phyloP scores from a whole-genome alignment of 2,888 invertebrate genomes.

The Heliconius aoede region DNA sequence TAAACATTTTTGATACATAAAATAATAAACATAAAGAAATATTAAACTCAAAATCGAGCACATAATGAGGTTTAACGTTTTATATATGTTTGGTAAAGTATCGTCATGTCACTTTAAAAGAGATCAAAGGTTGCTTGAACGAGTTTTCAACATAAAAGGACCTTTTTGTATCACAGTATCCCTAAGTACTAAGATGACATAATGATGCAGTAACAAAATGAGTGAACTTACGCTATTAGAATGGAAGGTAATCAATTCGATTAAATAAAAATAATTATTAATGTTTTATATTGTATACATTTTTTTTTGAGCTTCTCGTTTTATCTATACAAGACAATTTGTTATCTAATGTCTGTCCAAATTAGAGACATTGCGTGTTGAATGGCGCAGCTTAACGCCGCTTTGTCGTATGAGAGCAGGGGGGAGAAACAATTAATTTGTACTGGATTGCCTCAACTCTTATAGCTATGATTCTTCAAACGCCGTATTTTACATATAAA shows the following conservation, averaged over 20 bases:
- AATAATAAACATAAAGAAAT: slow-evolving; percentile 1
- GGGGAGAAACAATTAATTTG: too few species aligned
- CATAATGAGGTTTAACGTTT: slow-evolving; percentile 7
- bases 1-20: not conserved
- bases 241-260: not conserved
- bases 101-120: slow-evolving; percentile 40
- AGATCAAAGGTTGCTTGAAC: slow-evolving; percentile 42
- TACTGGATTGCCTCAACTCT: too few species aligned
- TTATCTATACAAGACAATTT: too few species aligned
- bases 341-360: too few species aligned
- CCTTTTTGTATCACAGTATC: slow-evolving; percentile 33
- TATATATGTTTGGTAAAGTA: slow-evolving; percentile 6
- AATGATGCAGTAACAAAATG: not conserved
- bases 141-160: slow-evolving; percentile 31
- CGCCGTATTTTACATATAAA: too few species aligned
- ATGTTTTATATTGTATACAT: too few species aligned
- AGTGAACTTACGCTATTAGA: not conserved
- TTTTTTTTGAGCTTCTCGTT: not conserved
- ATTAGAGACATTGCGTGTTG: not conserved
- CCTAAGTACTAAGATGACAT: slow-evolving; percentile 16
- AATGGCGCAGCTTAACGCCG: not conserved
- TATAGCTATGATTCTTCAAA: too few species aligned
- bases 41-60: slow-evolving; percentile 12
- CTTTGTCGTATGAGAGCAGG: not conserved
- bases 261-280: too few species aligned